Evolutionary conservation across 2,797 vertebrate genomes (phyloP).

Genomic region (Hozukius guyotensis): DNA sequence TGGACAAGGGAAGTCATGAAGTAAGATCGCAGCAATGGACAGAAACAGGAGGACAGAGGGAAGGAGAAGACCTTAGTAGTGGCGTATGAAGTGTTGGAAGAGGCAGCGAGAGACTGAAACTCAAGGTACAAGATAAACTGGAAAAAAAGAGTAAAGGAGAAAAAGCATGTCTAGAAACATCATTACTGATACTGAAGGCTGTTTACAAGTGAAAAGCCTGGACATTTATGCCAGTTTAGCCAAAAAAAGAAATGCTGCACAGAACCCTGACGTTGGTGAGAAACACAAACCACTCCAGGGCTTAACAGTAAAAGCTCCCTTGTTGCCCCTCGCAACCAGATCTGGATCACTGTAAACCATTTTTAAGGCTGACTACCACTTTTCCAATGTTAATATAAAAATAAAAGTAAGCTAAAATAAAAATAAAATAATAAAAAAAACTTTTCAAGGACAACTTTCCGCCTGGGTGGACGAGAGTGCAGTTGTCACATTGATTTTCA

Average conservation of each 20-base stretch:
- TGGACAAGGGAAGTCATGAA: background rate
- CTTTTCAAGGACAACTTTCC: background rate
- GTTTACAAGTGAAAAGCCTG: background rate
- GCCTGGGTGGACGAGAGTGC: background rate
- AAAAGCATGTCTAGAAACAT: background rate
- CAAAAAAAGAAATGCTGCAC: background rate
- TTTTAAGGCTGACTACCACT: slow-evolving; percentile 4
- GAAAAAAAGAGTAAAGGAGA: background rate
- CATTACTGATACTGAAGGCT: background rate
- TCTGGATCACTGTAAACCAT: background rate
- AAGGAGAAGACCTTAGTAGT: background rate
- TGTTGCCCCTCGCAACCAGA: slow-evolving; percentile 16
- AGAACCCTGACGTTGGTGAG: background rate
- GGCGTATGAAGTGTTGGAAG: background rate
- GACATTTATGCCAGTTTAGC: background rate
- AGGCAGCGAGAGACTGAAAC: background rate
- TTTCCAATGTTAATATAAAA: slow-evolving; percentile 1
- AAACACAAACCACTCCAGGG: slow-evolving; percentile 11
- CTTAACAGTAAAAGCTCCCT: background rate
- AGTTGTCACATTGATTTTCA: slow-evolving; percentile 8
- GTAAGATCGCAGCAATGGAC: background rate
- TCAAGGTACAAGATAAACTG: no score
- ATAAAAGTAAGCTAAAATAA: background rate
- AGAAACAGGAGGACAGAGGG: background rate
- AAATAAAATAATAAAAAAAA: background rate